These are phyloP conservation scores for Hyposoter dolosus DNA, from an alignment of 2,888 invertebrate species.

Conservation along the genomic window DNA sequence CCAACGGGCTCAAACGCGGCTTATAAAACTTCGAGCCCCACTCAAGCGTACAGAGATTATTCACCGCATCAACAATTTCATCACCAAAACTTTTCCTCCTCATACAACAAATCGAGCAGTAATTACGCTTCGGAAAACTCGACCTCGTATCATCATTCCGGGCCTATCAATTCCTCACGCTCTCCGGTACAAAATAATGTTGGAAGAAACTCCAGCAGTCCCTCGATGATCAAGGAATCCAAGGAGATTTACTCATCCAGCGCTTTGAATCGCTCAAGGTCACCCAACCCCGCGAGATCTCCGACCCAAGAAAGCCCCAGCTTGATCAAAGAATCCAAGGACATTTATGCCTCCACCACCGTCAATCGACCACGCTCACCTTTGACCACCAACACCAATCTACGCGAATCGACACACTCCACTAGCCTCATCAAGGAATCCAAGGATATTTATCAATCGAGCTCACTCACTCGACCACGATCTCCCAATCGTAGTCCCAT, in stretches of 20 bases:
- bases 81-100: conserved; percentile 69
- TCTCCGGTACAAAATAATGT: conserved; percentile 76
- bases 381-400: conserved; percentile 59
- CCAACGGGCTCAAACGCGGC: conserved; percentile 42
- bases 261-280: conserved; percentile 73
- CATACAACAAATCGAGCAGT: conserved; percentile 77
- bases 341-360: conserved; percentile 75
- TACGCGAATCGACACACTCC: conserved; percentile 54
- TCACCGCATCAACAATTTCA: conserved; percentile 73
- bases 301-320: conserved; percentile 77
- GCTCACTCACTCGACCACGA: conserved; percentile 77
- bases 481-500: conserved; percentile 79
- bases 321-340: conserved; percentile 76
- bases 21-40: conserved; percentile 79
- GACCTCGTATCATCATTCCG: conserved; percentile 67
- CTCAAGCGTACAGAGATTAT: conserved; percentile 71
- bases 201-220: conserved; percentile 75
- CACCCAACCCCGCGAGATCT: conserved; percentile 65
- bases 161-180: conserved; percentile 75
- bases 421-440: conserved; percentile 79
- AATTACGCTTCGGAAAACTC: conserved; percentile 74
- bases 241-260: conserved; percentile 80
- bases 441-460: conserved; percentile 79
- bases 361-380: conserved; percentile 76
- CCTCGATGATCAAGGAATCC: conserved; percentile 79